phyloP scores from a whole-genome alignment of 2,888 invertebrate species.

The Ennomos erosarius region DNA sequence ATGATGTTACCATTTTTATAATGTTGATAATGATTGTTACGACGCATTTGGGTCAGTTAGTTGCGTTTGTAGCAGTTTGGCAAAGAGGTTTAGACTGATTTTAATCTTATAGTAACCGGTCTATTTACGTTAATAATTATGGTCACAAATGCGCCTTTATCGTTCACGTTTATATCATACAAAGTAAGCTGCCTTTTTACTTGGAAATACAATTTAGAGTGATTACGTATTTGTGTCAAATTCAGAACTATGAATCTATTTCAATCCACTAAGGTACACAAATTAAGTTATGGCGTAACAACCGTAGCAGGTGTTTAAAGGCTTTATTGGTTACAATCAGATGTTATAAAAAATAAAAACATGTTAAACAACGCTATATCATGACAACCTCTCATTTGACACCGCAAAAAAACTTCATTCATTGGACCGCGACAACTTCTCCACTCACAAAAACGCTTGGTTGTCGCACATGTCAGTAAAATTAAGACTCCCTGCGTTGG shows the following conservation, averaged over 20 bases:
- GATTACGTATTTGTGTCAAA: slow-evolving; percentile 16
- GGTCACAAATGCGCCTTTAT: not conserved
- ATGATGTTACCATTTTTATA: not conserved
- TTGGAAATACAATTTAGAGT: slow-evolving; percentile 26
- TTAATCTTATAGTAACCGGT: too few species aligned
- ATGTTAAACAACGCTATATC: too few species aligned
- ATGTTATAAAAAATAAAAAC: too few species aligned
- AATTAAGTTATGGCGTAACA: too few species aligned
- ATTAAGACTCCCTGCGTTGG: slow-evolving; percentile 68
- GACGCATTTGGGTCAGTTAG: too few species aligned
- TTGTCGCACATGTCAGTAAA: slow-evolving; percentile 65
- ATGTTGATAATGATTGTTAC: not conserved
- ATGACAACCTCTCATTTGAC: not conserved
- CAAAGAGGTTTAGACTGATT: too few species aligned
- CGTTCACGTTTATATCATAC: not conserved
- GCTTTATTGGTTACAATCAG: too few species aligned
- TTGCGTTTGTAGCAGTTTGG: too few species aligned
- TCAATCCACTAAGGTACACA: not conserved
- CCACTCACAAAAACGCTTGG: slow-evolving; percentile 55
- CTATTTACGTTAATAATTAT: not conserved
- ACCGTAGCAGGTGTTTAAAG: too few species aligned
- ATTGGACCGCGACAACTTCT: slow-evolving; percentile 57
- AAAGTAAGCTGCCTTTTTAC: slow-evolving; percentile 23
- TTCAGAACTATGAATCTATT: not conserved
- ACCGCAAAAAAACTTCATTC: slow-evolving; percentile 5